Evolutionary conservation across 1,140 invertebrate genomes (phyloP), one percentile per base, ranked within the genome.

Genomic region (Platyura marginata): DNA sequence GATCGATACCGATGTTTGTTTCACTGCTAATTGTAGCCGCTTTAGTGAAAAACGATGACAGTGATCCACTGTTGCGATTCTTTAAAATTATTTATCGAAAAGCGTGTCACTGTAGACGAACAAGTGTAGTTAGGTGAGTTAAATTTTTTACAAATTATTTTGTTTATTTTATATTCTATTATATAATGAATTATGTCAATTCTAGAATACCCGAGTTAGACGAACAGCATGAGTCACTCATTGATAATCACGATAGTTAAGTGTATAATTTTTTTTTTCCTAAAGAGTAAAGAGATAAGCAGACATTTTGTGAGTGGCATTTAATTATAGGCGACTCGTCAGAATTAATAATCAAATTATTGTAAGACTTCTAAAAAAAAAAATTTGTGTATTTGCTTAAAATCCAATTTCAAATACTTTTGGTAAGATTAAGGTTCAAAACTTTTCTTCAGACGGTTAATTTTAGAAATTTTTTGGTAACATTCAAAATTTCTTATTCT

Each of bases 31-130:
- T 75, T 39, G 72, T 87, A 5, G 77, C 75, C 34, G 54, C 85
- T 41, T 59, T 90, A 23, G 74, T 80, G 25, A 77, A 87, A 59
- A 87, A 81, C 53, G 83, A 90, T 53, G 82, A 82, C 55, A 83
- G 80, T 73, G 87, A 92, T 66, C 86, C 87, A 40, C 69, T 84
- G 6, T 59, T 74, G 55, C 67, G 76, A 49, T 53, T 74, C 9
- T 56, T 79, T 33, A 77, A 74, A 57, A 72, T 72, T 50, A 47
- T 73, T 41, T 64, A 75, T 48, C 61, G 66, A 46, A 66, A 62
- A 55, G 48, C 71, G 23, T 77, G 68, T 61, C 56, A 66, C 38
- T 68, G 68, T 48, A 61, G 59, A 35, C 65, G 57, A 52, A 59
- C 60, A 40, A 64, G 61, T 55, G 63, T 65, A 41, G 59, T 68